Evolutionary conservation across 2,113 vertebrate genomes (phyloP).

Genomic region (Heteronetta atricapilla): DNA sequence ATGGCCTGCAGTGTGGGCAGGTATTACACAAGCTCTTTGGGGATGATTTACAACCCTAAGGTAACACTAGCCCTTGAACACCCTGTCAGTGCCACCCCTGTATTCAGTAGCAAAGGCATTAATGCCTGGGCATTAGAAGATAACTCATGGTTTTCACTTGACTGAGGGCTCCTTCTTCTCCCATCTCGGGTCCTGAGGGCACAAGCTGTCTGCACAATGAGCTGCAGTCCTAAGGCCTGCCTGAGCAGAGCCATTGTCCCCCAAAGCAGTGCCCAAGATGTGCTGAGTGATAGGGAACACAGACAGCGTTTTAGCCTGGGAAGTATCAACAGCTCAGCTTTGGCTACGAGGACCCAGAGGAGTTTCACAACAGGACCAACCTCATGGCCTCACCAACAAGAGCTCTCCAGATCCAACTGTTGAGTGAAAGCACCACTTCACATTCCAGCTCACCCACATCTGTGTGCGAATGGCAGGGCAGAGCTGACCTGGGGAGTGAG

Average conservation of each 20-base stretch:
- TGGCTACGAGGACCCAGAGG: neutral
- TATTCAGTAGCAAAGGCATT: neutral
- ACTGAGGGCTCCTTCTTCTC: neutral
- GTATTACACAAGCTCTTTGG: neutral
- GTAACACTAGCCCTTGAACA: neutral
- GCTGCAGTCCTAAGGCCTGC: slow-evolving; percentile 4
- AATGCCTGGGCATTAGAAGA: neutral
- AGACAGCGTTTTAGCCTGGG: neutral
- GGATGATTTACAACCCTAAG: neutral
- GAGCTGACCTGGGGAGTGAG: neutral
- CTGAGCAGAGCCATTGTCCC: slow-evolving; percentile 2
- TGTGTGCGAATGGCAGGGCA: neutral
- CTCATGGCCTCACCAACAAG: neutral
- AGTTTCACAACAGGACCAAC: slow-evolving; percentile 25
- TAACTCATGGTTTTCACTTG: neutral
- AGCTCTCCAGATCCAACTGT: neutral
- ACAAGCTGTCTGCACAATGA: neutral
- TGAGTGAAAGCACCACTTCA: neutral
- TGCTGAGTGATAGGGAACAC: neutral
- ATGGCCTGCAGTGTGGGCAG: neutral
- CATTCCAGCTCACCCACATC: slow-evolving; percentile 21
- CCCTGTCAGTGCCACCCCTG: neutral
- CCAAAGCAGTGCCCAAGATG: neutral
- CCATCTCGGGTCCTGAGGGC: neutral
- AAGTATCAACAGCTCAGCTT: neutral